These are phyloP conservation scores for Biston stratarius DNA, from an alignment of 2,888 invertebrate species.

Conservation along the genomic window DNA sequence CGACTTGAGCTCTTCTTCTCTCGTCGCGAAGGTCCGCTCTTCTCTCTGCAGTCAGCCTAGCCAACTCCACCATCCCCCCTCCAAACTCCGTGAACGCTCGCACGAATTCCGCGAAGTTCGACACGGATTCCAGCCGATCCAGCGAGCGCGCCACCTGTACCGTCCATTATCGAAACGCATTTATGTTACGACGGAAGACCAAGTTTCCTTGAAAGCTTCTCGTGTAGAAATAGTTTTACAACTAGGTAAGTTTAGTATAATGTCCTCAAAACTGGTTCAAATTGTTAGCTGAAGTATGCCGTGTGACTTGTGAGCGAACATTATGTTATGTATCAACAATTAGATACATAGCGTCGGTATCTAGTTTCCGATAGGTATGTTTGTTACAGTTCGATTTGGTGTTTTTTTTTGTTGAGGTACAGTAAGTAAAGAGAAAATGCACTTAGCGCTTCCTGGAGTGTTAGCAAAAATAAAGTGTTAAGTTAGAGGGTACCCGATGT, in stretches of 20 bases:
- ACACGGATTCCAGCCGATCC: conserved; percentile 94
- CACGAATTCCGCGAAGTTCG: conserved; percentile 98
- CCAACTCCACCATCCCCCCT: conserved; percentile 99
- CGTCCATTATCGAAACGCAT: conserved; percentile 9
- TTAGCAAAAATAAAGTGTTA: no score
- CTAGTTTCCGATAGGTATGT: no score
- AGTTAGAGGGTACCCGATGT: no score
- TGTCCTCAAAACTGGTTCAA: conserved; percentile 34
- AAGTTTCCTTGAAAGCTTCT: conserved; percentile 44
- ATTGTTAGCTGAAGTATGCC: conserved; percentile 28
- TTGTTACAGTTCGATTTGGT: no score
- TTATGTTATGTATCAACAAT: not conserved
- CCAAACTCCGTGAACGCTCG: conserved; percentile 99
- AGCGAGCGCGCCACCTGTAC: conserved; percentile 88
- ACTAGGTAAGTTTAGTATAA: conserved; percentile 14
- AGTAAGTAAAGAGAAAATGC: no score
- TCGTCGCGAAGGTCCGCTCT: conserved; percentile 97
- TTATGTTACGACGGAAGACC: conserved; percentile 33
- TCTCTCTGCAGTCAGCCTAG: conserved; percentile 94
- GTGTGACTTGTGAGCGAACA: conserved; percentile 24
- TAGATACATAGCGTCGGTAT: not conserved
- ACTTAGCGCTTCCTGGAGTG: no score
- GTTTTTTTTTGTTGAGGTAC: no score
- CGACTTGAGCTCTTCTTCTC: conserved; percentile 97
- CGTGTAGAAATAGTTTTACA: conserved; percentile 34